Conservation (phyloP, 2,113 vertebrate species). For the Pseudolaguvia tuberculata region DNA sequence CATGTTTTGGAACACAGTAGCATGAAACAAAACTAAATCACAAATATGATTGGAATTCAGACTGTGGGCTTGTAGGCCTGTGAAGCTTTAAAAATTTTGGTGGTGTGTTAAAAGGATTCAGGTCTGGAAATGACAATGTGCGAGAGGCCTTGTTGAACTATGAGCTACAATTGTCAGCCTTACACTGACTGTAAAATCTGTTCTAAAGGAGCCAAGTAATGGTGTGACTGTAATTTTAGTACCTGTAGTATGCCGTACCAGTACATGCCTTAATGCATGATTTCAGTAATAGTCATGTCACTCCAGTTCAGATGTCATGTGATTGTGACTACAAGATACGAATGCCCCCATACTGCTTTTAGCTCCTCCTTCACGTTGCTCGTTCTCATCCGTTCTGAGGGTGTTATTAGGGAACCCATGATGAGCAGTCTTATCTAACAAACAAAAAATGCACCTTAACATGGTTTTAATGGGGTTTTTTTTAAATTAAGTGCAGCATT, state of each 20-base stretch:
- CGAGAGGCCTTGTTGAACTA: not conserved
- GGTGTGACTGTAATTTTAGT: not conserved
- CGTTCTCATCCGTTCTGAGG: not conserved
- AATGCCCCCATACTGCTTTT: not conserved
- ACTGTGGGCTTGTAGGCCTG: not conserved
- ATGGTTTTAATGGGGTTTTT: constrained; percentile 5
- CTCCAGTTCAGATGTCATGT: not conserved
- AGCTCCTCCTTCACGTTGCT: not conserved
- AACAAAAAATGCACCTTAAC: constrained; percentile 13
- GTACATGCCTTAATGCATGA: not conserved
- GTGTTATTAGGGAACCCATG: constrained; percentile 20
- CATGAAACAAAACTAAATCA: not conserved
- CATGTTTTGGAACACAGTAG: not conserved
- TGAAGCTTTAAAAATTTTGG: not conserved
- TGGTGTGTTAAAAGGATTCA: not conserved
- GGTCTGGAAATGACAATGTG: constrained; percentile 25
- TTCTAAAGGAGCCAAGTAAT: not conserved
- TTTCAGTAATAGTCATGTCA: not conserved
- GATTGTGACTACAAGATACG: not conserved
- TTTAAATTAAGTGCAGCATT: not conserved
- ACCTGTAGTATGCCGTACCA: too few relatives aligned
- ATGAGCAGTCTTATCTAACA: constrained; percentile 27
- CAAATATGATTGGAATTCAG: not conserved
- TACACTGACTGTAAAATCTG: not conserved
- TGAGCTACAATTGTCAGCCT: constrained; percentile 25